Percentiles rank a stretch among this genome's conserved stretches.
Evolutionary conservation across 1,140 invertebrate species (phyloP).

Genomic region (Pararge aegeria): DNA sequence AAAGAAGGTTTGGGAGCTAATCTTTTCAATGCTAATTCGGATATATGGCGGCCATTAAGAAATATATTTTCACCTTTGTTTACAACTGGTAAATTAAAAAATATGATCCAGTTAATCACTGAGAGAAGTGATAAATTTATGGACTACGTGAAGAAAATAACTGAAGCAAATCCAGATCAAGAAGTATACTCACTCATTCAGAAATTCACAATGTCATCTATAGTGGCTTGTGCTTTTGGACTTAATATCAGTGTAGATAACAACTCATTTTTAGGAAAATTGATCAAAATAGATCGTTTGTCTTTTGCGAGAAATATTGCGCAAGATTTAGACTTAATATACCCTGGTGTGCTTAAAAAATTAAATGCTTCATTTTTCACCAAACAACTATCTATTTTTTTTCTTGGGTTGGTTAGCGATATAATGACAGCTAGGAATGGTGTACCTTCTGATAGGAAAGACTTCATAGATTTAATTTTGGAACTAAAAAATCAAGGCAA

Average conservation of each 20-base stretch:
- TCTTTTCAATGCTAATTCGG: constrained; percentile 66
- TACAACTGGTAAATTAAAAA: constrained; percentile 79
- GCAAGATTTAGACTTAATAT: neutral
- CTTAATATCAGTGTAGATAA: constrained; percentile 7
- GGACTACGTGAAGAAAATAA: constrained; percentile 34
- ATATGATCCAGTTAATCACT: constrained; percentile 62
- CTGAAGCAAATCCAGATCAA: neutral
- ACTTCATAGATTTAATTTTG: constrained; percentile 17
- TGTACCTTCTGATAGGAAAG: constrained; percentile 4
- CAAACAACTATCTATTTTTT: neutral
- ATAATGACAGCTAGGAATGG: neutral
- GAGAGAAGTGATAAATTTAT: constrained; percentile 49
- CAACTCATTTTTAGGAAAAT: neutral
- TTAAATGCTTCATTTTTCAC: neutral
- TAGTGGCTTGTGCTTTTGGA: constrained; percentile 18
- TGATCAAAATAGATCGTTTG: neutral
- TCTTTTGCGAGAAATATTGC: neutral
- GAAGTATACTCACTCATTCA: neutral
- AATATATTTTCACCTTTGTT: neutral
- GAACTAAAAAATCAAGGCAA: constrained; percentile 7
- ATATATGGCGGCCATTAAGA: constrained; percentile 69
- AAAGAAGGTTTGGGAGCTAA: constrained; percentile 73
- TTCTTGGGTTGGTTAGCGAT: neutral
- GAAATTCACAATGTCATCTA: constrained; percentile 14
- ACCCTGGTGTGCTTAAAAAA: neutral